phyloP scores from a whole-genome alignment of 1,140 invertebrate species.

The Monomorium pharaonis region DNA sequence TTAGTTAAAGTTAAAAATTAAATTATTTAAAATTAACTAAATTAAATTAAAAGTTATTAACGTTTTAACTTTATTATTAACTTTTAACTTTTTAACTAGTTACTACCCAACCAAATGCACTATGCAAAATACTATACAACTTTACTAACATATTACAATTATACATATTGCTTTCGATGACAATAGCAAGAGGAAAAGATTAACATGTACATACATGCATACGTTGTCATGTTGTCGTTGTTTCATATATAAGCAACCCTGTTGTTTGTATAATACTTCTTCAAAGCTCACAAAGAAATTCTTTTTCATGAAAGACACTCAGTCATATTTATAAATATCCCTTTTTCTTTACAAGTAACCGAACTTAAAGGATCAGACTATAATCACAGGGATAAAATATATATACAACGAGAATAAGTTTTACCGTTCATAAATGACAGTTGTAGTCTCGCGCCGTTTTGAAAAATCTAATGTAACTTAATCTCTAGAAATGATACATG shows the following conservation, averaged over 20 bases:
- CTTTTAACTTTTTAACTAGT: too few species aligned
- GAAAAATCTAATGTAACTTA: constrained; percentile 16
- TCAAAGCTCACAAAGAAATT: background rate
- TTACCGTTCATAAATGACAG: background rate
- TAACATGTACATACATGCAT: background rate
- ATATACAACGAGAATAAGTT: background rate
- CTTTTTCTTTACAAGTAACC: background rate
- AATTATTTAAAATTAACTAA: too few species aligned
- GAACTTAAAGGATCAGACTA: background rate
- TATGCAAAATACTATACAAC: constrained; percentile 3
- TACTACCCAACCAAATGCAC: too few species aligned
- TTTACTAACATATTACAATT: background rate
- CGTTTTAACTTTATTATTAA: too few species aligned
- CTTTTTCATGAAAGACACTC: background rate
- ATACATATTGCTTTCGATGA: background rate
- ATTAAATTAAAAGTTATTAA: too few species aligned
- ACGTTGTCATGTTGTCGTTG: too few species aligned
- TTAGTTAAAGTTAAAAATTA: too few species aligned
- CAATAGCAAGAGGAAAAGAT: background rate
- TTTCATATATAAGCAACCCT: background rate
- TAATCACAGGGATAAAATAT: background rate
- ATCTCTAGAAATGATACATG: constrained; percentile 6
- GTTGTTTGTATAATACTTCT: background rate
- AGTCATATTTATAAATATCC: background rate
- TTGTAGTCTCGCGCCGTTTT: background rate